Conservation (phyloP, 2,797 vertebrate genomes). For the Sebastes trivittatus region DNA sequence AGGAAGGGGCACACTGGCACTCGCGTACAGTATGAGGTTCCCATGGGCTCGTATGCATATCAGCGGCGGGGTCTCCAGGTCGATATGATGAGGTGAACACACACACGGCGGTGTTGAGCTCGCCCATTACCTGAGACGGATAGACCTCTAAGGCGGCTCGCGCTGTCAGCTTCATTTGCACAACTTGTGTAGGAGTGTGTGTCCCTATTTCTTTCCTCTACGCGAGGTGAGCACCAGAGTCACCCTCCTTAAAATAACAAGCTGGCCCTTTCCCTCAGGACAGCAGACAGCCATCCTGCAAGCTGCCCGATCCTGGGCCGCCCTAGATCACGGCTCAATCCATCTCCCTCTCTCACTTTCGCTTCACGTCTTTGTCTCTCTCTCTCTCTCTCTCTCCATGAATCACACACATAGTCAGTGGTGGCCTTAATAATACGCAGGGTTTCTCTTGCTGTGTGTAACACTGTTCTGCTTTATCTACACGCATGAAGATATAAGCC, state of each 20-base stretch:
- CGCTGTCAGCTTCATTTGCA: constrained; percentile 58
- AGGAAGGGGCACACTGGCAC: neutral
- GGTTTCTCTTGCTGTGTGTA: constrained; percentile 28
- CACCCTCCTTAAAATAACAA: constrained; percentile 83
- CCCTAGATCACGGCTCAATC: constrained; percentile 76
- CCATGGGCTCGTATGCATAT: neutral
- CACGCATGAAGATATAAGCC: neutral
- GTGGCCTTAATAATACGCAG: constrained; percentile 57
- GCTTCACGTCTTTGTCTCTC: constrained; percentile 30
- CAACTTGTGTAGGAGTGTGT: constrained; percentile 30
- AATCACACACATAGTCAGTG: constrained; percentile 51
- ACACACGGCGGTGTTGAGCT: constrained; percentile 2
- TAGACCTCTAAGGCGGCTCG: constrained; percentile 41
- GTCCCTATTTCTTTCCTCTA: constrained; percentile 42
- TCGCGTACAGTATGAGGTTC: neutral
- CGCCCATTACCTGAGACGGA: constrained; percentile 54
- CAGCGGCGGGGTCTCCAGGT: neutral
- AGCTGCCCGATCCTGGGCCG: constrained; percentile 65
- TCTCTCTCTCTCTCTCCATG: constrained; percentile 8
- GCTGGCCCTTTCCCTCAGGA: constrained; percentile 73
- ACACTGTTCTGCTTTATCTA: neutral
- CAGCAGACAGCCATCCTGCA: constrained; percentile 69
- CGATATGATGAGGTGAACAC: constrained; percentile 27
- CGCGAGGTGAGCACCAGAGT: constrained; percentile 72
- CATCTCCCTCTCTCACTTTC: constrained; percentile 41